A percentile compares a stretch with the other conserved stretches of the same genome.
Conservation (phyloP, 2,888 invertebrate genomes). For the Listrodromus nycthemerus region DNA sequence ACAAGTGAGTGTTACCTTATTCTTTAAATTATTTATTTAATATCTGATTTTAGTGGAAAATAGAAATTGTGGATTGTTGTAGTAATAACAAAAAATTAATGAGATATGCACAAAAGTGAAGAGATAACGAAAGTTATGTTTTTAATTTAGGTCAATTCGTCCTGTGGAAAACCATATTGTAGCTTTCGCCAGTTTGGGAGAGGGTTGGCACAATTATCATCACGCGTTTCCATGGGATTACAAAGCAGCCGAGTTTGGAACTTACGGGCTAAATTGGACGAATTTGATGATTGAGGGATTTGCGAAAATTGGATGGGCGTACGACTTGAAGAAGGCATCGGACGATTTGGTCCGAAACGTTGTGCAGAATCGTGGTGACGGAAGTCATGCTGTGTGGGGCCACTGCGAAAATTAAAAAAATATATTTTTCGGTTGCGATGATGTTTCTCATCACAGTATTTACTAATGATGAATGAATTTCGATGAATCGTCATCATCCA, state of each 20-base stretch:
- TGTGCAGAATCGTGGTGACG: conserved; percentile 86
- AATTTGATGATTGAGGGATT: conserved; percentile 90
- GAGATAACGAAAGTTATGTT: neutral
- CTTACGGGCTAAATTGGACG: conserved; percentile 88
- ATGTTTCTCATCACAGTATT: neutral
- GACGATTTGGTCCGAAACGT: conserved; percentile 85
- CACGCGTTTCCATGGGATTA: conserved; percentile 86
- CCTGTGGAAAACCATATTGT: conserved; percentile 72
- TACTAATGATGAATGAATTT: neutral
- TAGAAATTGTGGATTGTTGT: neutral
- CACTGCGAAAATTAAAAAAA: conserved; percentile 14
- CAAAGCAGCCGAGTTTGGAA: no score
- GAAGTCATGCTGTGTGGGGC: conserved; percentile 73
- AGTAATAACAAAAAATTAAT: neutral
- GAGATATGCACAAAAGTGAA: neutral
- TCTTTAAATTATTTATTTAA: neutral
- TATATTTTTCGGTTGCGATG: no score
- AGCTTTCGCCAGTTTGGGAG: conserved; percentile 80
- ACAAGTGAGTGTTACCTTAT: conserved; percentile 75
- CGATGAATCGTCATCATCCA: neutral
- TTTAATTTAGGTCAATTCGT: conserved; percentile 66
- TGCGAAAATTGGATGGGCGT: conserved; percentile 90
- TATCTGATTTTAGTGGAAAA: neutral
- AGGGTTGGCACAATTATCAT: conserved; percentile 87
- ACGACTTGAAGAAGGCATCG: conserved; percentile 90